Evolutionary conservation across 2,888 invertebrate genomes (phyloP), one percentile per base, ranked within the genome.

Genomic region (Lasioglossum lativentre): DNA sequence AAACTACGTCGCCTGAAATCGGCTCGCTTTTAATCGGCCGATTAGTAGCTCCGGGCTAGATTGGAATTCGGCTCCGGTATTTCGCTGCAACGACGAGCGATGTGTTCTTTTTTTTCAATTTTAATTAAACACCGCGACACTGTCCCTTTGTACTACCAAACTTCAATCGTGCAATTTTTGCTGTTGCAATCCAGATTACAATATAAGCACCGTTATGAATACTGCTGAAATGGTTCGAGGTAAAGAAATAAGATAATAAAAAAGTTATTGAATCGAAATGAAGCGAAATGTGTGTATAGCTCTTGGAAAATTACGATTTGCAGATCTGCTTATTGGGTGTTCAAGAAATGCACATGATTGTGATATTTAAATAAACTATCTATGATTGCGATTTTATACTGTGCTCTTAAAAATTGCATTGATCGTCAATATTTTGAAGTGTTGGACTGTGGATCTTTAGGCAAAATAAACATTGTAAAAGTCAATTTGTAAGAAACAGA

Each of bases 1-100:
- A 73, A 83, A 76, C 63, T 66, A 40, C 56, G 52, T 23, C 52
- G 42, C 72, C 70, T n/a, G 38, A 2, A 40, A 70, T 70, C 70
- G 38, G 40, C 70, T 40, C 70, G n/a, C 12, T 40, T 70, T 70
- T 70, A 23, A 70, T 40, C 70, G 70, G 38, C 12, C 70, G 70
- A 70, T 70, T 70, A 70, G n/a, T 14, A 70, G 70, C n/a, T 40
- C 38, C 34, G 12, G n/a, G 40, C 38, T 38, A 40, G 70, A 70
- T 70, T 23, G 40, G 12, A 12, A 70, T 70, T 40, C 34, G 38
- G 40, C 34, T 0, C 19, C 19, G 38, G 12, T n/a, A 40, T 68
- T 38, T 40, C 34, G 68, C 34, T 23, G 68, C n/a, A 12, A 30
- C 30, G 16, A 14, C 63, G 63, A 30, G 14, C 30, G 63, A 8